Conservation (phyloP, 2,113 vertebrate genomes). For the Chaenocephalus aceratus region DNA sequence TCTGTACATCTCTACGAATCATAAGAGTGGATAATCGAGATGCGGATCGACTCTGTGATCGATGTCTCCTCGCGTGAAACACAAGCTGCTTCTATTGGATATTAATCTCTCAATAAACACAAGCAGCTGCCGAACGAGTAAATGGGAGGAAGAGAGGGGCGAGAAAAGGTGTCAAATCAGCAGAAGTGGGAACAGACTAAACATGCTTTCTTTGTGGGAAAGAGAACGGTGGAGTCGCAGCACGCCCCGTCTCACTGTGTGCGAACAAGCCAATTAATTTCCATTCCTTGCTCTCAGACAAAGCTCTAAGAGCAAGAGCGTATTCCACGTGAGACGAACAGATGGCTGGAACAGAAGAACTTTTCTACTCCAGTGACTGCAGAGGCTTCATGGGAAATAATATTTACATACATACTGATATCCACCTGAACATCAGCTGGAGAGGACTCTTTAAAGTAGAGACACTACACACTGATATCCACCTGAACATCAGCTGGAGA, state of each 20-base stretch:
- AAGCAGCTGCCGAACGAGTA: background rate
- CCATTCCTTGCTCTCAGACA: background rate
- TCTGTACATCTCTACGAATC: background rate
- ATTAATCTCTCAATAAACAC: background rate
- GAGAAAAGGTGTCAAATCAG: background rate
- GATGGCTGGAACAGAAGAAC: background rate
- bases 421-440: too few relatives aligned
- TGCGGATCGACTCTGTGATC: background rate
- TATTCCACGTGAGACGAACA: too few relatives aligned
- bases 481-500: too few relatives aligned
- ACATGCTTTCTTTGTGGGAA: background rate
- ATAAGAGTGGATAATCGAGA: background rate
- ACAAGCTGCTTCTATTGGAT: too few relatives aligned
- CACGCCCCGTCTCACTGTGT: background rate
- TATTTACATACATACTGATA: background rate
- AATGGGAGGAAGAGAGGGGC: background rate
- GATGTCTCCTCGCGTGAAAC: background rate
- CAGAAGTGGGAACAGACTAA: background rate
- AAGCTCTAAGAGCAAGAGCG: background rate
- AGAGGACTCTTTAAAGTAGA: too few relatives aligned
- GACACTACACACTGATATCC: too few relatives aligned
- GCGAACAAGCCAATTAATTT: too few relatives aligned
- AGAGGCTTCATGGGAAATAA: background rate
- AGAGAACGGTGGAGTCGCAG: too few relatives aligned
- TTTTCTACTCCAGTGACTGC: background rate